Evolutionary conservation across 2,797 vertebrate genomes (phyloP), one percentile per base, ranked within the genome.

Genomic region (Halcyon badia): DNA sequence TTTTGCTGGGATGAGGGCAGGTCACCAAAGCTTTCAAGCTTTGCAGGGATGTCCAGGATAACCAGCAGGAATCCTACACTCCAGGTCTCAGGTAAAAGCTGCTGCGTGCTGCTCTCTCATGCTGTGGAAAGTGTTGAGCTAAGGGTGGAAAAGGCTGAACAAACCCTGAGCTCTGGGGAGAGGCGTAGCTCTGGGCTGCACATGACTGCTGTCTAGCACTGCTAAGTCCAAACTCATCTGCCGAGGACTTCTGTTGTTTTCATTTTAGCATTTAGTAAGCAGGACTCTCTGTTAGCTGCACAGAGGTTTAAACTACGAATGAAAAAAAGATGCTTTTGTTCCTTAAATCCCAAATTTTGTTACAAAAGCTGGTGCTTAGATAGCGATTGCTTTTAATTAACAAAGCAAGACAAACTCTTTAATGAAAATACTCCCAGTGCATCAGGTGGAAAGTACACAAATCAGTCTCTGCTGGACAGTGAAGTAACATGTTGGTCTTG

Each of bases 11-110:
- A 25, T 64, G 62, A 83, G 92, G 90, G 83, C 88, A 95, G 70
- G 65, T 78, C 31, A 31, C 70, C 1, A 10, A 96, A 97, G 90
- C 80, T 94, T 88, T 93, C 75, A 70, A 89, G 95, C 93, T 95
- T 88, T 95, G 93, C 82, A 94, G 56, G 87, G 84, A 75, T 73
- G 91, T 90, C 76, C 37, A 81, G 35, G 88, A 84, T 54, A 83
- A 91, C 73, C 83, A 89, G 42, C 24, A 90, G 87, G 90, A 94
- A 62, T 83, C 75, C 91, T 49, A 26, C 26, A 11, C 73, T 90
- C 94, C 1, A 0, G 60, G 3, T 86, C 75, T 83, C 1, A 0
- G 78, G 62, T 73, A 52, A 73, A 84, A 94, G 65, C 66, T 2
- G 20, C 57, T 83, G 52, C 5, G 3, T 46, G 57, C 80, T 80